Percentiles rank a stretch among this genome's conserved stretches.
These are phyloP conservation scores for Rhinatrema bivittatum DNA, from an alignment of 2,797 vertebrate species.

Conservation along the genomic window DNA sequence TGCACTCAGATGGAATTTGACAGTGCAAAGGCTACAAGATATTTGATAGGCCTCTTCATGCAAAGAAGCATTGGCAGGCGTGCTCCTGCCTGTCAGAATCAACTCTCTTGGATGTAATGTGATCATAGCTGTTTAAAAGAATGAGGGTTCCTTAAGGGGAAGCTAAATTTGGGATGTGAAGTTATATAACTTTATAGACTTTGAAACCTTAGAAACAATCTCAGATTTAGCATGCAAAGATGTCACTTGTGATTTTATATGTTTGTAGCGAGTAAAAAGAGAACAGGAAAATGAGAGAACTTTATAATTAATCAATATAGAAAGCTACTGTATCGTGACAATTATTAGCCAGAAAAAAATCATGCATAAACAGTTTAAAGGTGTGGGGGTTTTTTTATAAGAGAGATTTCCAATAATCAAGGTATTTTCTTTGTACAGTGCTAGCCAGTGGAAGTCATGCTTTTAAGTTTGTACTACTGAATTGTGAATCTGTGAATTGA, in stretches of 20 bases:
- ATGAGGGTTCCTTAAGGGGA: constrained; percentile 18
- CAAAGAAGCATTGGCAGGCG: constrained; percentile 38
- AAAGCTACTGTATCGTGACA: background rate
- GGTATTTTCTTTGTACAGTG: too few relatives aligned
- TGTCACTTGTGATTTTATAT: too few relatives aligned
- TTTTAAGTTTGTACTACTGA: too few relatives aligned
- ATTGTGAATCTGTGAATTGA: too few relatives aligned
- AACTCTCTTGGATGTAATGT: constrained; percentile 42
- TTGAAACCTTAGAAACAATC: too few relatives aligned
- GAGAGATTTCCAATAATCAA: too few relatives aligned
- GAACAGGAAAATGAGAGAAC: background rate
- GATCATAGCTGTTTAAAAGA: constrained; percentile 30
- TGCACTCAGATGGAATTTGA: constrained; percentile 44
- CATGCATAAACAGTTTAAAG: too few relatives aligned
- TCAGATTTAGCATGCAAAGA: too few relatives aligned
- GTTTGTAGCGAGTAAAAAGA: too few relatives aligned
- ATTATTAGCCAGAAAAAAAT: too few relatives aligned
- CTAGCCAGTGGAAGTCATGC: too few relatives aligned
- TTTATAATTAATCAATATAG: background rate
- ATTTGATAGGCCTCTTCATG: constrained; percentile 51
- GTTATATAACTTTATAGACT: constrained; percentile 13
- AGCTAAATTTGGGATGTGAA: constrained; percentile 15
- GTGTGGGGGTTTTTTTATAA: too few relatives aligned
- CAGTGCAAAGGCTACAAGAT: constrained; percentile 46
- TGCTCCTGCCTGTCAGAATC: constrained; percentile 53